Percentiles rank a stretch among this genome's conserved stretches.
phyloP scores from a whole-genome alignment of 1,140 invertebrate species.

The Heliconius melpomene region DNA sequence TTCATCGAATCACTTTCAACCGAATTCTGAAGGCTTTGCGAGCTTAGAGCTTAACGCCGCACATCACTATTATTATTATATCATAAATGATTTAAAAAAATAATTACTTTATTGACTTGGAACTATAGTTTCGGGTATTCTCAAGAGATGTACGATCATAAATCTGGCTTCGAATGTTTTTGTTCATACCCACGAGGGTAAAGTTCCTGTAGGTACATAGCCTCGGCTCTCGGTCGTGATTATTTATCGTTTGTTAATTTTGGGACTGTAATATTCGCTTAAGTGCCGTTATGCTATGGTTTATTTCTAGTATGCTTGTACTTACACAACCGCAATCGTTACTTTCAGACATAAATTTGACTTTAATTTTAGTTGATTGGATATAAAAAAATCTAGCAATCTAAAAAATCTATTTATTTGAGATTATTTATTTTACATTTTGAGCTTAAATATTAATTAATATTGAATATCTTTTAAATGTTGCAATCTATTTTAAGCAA shows the following conservation, averaged over 20 bases:
- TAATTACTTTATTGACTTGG: background rate
- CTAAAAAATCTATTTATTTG: no score
- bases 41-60: no score
- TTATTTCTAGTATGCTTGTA: background rate
- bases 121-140: conserved; percentile 6
- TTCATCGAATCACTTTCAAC: no score
- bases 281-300: background rate
- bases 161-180: conserved; percentile 1
- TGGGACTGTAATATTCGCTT: background rate
- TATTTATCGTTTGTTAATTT: conserved; percentile 4
- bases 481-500: no score
- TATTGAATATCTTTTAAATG: no score
- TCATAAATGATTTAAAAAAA: background rate
- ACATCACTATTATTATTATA: no score
- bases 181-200: conserved; percentile 1
- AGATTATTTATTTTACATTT: no score
- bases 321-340: background rate
- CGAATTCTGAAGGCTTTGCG: no score
- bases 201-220: conserved; percentile 2
- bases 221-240: background rate
- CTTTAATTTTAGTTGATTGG: background rate
- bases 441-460: no score
- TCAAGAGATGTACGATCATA: conserved; percentile 2
- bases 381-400: no score
- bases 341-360: background rate